A percentile compares a stretch with the other conserved stretches of the same genome.
Conservation (phyloP, 35 echinoderm and acorn worm genomes). For the Ophioderma brevispina region DNA sequence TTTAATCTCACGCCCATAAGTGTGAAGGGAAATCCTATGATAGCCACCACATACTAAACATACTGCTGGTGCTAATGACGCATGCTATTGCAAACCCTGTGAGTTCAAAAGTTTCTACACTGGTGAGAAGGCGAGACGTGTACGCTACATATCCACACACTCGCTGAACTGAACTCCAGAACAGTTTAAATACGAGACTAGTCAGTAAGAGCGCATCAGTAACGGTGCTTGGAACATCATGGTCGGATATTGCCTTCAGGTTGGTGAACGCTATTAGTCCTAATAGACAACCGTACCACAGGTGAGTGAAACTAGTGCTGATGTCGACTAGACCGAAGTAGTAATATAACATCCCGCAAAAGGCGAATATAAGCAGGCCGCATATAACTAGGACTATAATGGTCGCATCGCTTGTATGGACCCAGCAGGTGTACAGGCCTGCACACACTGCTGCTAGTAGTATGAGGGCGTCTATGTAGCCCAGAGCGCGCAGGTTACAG, state of each 20-base stretch:
- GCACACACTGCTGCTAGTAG: slow-evolving; percentile 70
- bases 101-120: slow-evolving; percentile 75
- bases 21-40: slow-evolving; percentile 66
- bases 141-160: slow-evolving; percentile 55
- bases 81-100: slow-evolving; percentile 88
- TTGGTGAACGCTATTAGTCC: slow-evolving; percentile 84
- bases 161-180: slow-evolving; percentile 70
- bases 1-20: slow-evolving; percentile 64
- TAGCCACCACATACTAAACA: slow-evolving; percentile 70
- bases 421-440: slow-evolving; percentile 89
- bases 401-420: slow-evolving; percentile 54
- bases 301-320: slow-evolving; percentile 72
- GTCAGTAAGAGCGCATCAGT: slow-evolving; percentile 60
- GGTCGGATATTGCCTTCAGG: not conserved
- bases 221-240: slow-evolving; percentile 37
- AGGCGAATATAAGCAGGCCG: slow-evolving; percentile 79
- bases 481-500: slow-evolving; percentile 74
- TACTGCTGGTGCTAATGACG: slow-evolving; percentile 48
- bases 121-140: slow-evolving; percentile 63
- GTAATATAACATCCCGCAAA: slow-evolving; percentile 93
- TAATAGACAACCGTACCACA: slow-evolving; percentile 93
- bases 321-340: slow-evolving; percentile 75
- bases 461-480: slow-evolving; percentile 57
- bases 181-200: slow-evolving; percentile 69
- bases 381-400: slow-evolving; percentile 72